Percentiles rank a stretch among this genome's conserved stretches.
Conservation (phyloP, 2,888 invertebrate species). For the Aphidoletes aphidimyza region DNA sequence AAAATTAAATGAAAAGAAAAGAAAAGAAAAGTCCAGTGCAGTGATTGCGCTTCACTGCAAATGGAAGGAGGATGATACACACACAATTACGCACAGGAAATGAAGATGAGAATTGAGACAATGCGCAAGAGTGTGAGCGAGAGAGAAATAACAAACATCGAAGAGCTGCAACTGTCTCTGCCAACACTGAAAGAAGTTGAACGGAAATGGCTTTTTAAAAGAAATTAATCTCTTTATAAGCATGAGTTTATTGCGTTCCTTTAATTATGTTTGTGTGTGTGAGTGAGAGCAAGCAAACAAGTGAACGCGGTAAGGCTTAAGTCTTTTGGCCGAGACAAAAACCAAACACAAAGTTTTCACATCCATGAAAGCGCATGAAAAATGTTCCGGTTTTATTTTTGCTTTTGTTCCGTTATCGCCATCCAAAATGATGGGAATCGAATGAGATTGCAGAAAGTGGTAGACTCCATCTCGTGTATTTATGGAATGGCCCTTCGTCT, state of each 20-base stretch:
- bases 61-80: neutral
- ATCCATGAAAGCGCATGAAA: conserved; percentile 21
- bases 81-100: conserved; percentile 41
- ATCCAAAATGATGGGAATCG: conserved; percentile 27
- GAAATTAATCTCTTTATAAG: conserved; percentile 51
- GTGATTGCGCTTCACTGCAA: neutral
- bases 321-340: conserved; percentile 9
- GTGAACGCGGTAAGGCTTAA: no score
- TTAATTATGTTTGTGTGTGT: conserved; percentile 38
- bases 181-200: conserved; percentile 8
- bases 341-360: conserved; percentile 7
- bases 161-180: neutral
- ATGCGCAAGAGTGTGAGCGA: neutral
- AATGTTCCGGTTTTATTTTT: conserved; percentile 1
- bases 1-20: no score
- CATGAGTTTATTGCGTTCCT: conserved; percentile 43
- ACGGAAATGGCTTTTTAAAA: conserved; percentile 49
- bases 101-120: neutral
- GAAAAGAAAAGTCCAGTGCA: neutral
- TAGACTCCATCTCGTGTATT: conserved; percentile 24
- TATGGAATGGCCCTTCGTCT: conserved; percentile 15
- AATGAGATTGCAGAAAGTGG: conserved; percentile 44
- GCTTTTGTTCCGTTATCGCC: conserved; percentile 13
- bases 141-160: conserved; percentile 4
- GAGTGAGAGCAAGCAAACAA: no score